Evolutionary conservation across 2,797 vertebrate genomes (phyloP).

Genomic region (Coracias cyanogaster): DNA sequence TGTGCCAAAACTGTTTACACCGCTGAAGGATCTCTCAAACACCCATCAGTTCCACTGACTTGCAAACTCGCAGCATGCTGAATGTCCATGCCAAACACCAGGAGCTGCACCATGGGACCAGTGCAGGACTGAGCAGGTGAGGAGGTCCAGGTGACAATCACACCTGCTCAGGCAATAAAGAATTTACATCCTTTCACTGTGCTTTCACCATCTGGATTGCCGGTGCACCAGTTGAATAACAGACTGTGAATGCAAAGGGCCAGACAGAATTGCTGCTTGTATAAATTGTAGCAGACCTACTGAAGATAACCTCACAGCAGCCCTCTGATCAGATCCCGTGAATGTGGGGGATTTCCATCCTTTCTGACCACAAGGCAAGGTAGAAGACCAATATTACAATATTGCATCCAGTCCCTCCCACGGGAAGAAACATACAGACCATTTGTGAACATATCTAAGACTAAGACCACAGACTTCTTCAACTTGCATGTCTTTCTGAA

Average conservation of each 20-base stretch:
- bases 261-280: not conserved
- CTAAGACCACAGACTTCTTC: not conserved
- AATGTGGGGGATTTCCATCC: not conserved
- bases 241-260: not conserved
- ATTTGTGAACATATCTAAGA: not conserved
- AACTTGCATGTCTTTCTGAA: not conserved
- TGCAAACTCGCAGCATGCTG: not conserved
- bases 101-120: not conserved
- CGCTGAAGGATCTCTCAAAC: not conserved
- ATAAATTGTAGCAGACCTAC: not conserved
- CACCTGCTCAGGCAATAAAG: not conserved
- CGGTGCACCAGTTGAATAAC: not conserved
- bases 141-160: not conserved
- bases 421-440: not conserved
- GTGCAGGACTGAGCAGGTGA: not conserved
- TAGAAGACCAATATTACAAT: not conserved
- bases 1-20: not conserved
- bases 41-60: not conserved
- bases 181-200: not conserved
- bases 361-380: not conserved
- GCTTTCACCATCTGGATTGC: not conserved
- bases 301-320: not conserved
- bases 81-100: not conserved
- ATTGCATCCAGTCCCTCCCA: not conserved
- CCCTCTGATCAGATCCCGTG: not conserved